Evolutionary conservation across 2,113 vertebrate genomes (phyloP).

Genomic region (Lagopus muta): DNA sequence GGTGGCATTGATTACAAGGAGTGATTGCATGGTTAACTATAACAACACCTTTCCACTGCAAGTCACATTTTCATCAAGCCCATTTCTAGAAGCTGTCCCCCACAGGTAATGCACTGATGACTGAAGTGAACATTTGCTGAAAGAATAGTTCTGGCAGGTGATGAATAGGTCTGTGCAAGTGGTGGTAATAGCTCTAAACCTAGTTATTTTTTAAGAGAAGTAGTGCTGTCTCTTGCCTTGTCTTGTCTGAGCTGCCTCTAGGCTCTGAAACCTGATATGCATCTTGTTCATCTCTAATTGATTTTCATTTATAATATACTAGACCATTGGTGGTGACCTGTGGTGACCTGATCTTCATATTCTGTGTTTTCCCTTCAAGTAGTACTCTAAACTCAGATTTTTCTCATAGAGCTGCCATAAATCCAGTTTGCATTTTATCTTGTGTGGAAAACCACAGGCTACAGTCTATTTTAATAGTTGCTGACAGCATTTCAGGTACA

Average conservation of each 20-base stretch:
- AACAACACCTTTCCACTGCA: neutral
- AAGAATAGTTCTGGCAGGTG: constrained; percentile 10
- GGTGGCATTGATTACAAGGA: neutral
- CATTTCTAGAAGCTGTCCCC: constrained; percentile 39
- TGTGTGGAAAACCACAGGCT: neutral
- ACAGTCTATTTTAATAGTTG: constrained; percentile 30
- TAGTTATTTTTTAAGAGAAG: constrained; percentile 16
- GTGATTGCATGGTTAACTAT: constrained; percentile 7
- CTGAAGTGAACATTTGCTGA: constrained; percentile 38
- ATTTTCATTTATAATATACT: neutral
- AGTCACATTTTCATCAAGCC: constrained; percentile 39
- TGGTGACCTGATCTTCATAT: neutral
- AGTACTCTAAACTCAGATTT: neutral
- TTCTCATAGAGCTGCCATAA: neutral
- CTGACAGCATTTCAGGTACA: constrained; percentile 59
- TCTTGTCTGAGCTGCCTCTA: neutral
- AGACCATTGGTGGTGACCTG: neutral
- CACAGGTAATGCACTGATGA: constrained; percentile 38
- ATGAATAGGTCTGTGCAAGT: constrained; percentile 40
- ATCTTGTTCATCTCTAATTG: neutral
- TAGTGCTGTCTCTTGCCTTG: neutral
- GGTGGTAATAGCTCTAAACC: constrained; percentile 18
- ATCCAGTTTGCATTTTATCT: neutral
- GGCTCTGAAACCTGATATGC: neutral
- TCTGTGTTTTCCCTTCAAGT: neutral